phyloP scores from a whole-genome alignment of 1,140 invertebrate species.

The Trichomalopsis sarcophagae region DNA sequence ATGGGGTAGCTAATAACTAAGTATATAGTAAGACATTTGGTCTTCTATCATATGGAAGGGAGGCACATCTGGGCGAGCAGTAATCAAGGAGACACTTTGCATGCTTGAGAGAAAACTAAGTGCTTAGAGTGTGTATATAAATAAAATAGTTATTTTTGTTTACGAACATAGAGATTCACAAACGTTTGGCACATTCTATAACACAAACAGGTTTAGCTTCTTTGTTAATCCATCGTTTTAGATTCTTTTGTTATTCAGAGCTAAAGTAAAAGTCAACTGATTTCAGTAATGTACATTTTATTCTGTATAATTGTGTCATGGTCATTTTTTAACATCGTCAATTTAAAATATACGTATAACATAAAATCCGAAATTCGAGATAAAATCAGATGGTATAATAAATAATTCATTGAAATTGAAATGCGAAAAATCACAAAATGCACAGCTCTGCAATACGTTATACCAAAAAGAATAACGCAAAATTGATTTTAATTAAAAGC shows the following conservation, averaged over 20 bases:
- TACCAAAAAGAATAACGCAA: background rate
- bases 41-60: background rate
- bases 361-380: constrained; percentile 20
- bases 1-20: background rate
- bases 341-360: background rate
- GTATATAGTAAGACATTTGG: background rate
- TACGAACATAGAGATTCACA: constrained; percentile 13
- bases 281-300: constrained; percentile 50
- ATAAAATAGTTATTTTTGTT: background rate
- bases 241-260: constrained; percentile 13
- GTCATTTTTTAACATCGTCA: constrained; percentile 27
- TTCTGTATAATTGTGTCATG: constrained; percentile 33
- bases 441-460: background rate
- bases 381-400: background rate
- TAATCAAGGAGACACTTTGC: constrained; percentile 62
- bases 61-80: constrained; percentile 37
- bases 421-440: constrained; percentile 16
- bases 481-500: background rate
- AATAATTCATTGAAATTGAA: background rate
- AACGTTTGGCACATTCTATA: constrained; percentile 5
- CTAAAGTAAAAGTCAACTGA: constrained; percentile 31
- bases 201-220: background rate
- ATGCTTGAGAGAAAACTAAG: constrained; percentile 33
- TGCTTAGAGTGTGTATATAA: constrained; percentile 8
- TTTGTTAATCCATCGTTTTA: background rate